Base-by-base conservation (phyloP, 2,797 vertebrate genomes). In the Cynodonichthys magdalenae region DNA sequence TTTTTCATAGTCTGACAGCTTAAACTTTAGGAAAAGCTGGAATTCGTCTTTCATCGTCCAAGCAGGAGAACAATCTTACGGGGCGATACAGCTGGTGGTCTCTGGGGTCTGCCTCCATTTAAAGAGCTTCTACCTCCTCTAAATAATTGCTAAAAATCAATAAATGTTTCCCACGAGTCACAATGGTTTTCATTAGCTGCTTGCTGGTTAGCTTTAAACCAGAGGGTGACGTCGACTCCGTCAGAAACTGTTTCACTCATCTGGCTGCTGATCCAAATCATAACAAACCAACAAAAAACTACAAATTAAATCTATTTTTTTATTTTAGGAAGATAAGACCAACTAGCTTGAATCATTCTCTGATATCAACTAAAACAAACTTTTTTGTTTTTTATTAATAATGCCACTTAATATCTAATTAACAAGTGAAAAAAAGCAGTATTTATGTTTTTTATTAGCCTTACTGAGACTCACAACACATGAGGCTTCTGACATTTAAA, bases 201-300 rank as follows among this genome's bases (percentile, higher is more conserved):
- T 39, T 39, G 19, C 53, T 41, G 53, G 18, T 54, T 15, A 54
- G 36, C 4, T 20, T 54, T 54, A 41, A 54, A 41, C 18, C 36
- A 41, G 34, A 20, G 53, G 53, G 18, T 17, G 42, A 45, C 17
- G 42, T n/a, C 31, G 9, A 8, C 31, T 8, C 8, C 6, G 8
- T 34, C 15, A 45, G 42, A n/a, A 45, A n/a, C 42, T 45, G 15
- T 12, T 39, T 39, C 36, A 39, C 36, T 39, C 36, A 12, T 39
- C 12, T 2, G 31, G 31, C 7, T 8, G 31, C 24, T 24, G 31
- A 34, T 34, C 31, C 31, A 34, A 24, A 24, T 24, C 24, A 24
- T 24, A 2, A 24, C 24, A 24, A 34, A 34, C 31, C 31, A 34
- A 10, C 31, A 34, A 7, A 7, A 34, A 34, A 10, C 9, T 34